These are phyloP conservation scores for Cephus spinipes DNA, from an alignment of 2,888 invertebrate species.

Conservation along the genomic window DNA sequence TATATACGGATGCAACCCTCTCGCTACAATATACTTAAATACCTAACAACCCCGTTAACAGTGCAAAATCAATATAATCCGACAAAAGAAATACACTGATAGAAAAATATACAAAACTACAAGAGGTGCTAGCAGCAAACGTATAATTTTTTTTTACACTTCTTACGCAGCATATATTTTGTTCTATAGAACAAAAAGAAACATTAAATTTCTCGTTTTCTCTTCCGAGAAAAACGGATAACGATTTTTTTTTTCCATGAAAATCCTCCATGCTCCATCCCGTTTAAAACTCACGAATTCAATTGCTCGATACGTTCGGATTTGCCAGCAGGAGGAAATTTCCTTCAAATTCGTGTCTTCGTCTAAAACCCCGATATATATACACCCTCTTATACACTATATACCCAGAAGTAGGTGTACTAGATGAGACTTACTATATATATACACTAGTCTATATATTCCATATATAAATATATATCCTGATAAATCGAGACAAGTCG, in stretches of 20 bases:
- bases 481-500: too few relatives aligned
- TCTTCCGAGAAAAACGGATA: not conserved
- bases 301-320: not conserved
- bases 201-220: not conserved
- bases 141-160: too few relatives aligned
- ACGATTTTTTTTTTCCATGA: not conserved
- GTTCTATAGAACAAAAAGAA: too few relatives aligned
- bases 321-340: not conserved
- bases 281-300: not conserved
- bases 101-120: not conserved
- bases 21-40: not conserved
- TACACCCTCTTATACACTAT: too few relatives aligned
- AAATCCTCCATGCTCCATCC: not conserved
- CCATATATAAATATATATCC: too few relatives aligned
- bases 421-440: too few relatives aligned
- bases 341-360: not conserved
- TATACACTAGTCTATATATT: too few relatives aligned
- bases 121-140: not conserved
- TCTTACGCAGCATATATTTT: too few relatives aligned
- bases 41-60: not conserved
- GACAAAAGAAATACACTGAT: not conserved
- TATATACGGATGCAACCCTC: not conserved
- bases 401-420: too few relatives aligned
- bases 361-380: not conserved
- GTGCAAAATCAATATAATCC: not conserved